phyloP scores from a whole-genome alignment of 2,113 vertebrate species.

The Rhagologus leucostigma region DNA sequence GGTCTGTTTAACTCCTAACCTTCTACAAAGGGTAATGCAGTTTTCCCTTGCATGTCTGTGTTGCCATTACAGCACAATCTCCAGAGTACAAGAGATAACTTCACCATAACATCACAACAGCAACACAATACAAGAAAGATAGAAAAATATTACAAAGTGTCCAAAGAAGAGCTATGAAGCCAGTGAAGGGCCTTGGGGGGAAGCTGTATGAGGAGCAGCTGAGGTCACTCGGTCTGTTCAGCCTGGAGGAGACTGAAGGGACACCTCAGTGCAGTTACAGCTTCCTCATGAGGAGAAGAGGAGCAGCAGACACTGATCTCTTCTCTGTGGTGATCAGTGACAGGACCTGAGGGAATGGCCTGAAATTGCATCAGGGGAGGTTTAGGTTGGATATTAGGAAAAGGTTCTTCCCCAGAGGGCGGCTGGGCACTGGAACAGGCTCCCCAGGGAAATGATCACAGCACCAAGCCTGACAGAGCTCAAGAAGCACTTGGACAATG shows the following conservation, averaged over 20 bases:
- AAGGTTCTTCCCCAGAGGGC: neutral
- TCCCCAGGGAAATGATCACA: neutral
- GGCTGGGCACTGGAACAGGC: neutral
- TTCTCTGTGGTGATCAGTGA: neutral
- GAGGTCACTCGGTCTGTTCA: neutral
- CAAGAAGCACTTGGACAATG: neutral
- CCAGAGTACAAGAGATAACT: neutral
- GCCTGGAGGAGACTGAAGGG: neutral
- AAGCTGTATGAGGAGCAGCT: neutral
- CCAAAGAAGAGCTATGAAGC: neutral
- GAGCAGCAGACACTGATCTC: neutral
- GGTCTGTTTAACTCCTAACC: neutral
- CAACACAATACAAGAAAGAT: neutral
- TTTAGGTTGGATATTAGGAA: neutral
- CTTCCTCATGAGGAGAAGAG: neutral
- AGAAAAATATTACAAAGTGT: neutral
- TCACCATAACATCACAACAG: neutral
- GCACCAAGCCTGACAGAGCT: neutral
- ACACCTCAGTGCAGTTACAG: neutral
- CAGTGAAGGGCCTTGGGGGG: neutral
- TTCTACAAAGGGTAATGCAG: neutral
- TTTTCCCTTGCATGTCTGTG: neutral
- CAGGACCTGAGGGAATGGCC: fast-evolving
- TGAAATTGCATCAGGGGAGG: fast-evolving
- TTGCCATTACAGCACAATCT: neutral